A percentile compares a stretch with the other conserved stretches of the same genome.
Evolutionary conservation across 1,140 invertebrate genomes (phyloP).

Genomic region (Trachymyrmex cornetzi): DNA sequence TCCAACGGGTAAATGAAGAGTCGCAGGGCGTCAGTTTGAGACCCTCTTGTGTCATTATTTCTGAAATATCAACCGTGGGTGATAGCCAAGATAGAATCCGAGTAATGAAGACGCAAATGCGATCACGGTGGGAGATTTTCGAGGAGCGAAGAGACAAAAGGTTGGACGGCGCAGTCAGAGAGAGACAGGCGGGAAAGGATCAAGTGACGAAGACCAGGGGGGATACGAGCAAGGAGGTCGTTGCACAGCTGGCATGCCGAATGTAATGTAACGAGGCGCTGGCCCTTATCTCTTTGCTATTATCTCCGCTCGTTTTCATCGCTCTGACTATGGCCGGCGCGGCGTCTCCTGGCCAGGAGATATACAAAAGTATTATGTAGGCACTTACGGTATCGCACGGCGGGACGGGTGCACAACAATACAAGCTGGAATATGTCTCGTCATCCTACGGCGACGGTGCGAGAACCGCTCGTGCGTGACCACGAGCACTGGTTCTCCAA

Average conservation of each 20-base stretch:
- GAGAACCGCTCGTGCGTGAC: constrained; percentile 79
- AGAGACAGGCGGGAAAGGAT: constrained; percentile 35
- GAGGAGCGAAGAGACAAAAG: constrained; percentile 25
- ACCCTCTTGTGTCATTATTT: constrained; percentile 47
- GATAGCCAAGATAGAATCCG: constrained; percentile 39
- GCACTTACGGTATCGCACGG: constrained; percentile 60
- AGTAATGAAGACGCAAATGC: constrained; percentile 64
- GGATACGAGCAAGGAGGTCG: constrained; percentile 65
- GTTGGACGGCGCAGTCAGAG: background rate
- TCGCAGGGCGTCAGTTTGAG: constrained; percentile 35
- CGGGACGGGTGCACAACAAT: constrained; percentile 80
- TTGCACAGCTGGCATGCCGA: constrained; percentile 75
- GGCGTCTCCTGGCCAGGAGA: constrained; percentile 63
- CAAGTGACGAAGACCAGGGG: constrained; percentile 35
- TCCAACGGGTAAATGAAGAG: constrained; percentile 67
- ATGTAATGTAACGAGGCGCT: constrained; percentile 78
- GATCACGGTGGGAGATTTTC: constrained; percentile 52
- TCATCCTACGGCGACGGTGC: constrained; percentile 73
- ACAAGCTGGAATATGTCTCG: constrained; percentile 79
- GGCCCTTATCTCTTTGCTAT: constrained; percentile 80
- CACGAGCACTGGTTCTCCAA: constrained; percentile 67
- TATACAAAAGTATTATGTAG: constrained; percentile 79
- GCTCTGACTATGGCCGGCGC: constrained; percentile 55
- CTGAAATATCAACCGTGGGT: constrained; percentile 43
- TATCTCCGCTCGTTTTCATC: constrained; percentile 78